A percentile compares a stretch with the other conserved stretches of the same genome.
Conservation (phyloP, 1,140 invertebrate species). For the Babylonia areolata region DNA sequence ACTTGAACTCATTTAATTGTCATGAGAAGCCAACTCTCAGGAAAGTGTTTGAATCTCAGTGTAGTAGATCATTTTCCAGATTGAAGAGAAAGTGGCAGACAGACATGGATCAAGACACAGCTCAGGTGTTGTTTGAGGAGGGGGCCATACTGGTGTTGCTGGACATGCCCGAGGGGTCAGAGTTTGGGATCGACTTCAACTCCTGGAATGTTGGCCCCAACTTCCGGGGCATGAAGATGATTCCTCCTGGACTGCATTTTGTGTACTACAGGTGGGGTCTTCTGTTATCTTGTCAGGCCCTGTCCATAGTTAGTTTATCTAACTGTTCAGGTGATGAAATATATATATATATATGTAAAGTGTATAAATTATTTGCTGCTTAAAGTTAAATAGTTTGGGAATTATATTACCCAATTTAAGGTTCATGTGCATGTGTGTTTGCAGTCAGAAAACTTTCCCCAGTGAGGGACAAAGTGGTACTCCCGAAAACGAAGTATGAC, state of each 20-base stretch:
- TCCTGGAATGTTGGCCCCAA: conserved; percentile 94
- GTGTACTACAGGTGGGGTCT: conserved; percentile 90
- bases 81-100: background rate
- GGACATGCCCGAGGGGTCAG: conserved; percentile 89
- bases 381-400: too few relatives aligned
- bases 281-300: too few relatives aligned
- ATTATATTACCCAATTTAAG: too few relatives aligned
- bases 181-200: conserved; percentile 98
- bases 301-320: background rate
- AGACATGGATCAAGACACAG: conserved; percentile 86
- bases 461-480: too few relatives aligned
- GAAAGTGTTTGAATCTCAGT: too few relatives aligned
- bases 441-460: too few relatives aligned
- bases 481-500: too few relatives aligned
- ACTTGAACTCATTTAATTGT: too few relatives aligned
- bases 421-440: too few relatives aligned
- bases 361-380: too few relatives aligned
- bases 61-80: too few relatives aligned
- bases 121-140: conserved; percentile 86
- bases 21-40: too few relatives aligned
- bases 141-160: conserved; percentile 88
- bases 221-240: conserved; percentile 98
- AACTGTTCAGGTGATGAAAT: background rate
- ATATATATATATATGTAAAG: background rate
- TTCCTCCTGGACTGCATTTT: conserved; percentile 97